Evolutionary conservation across 2,888 invertebrate species (phyloP), one percentile per base, ranked within the genome.

Genomic region (Brachyopa scutellaris): DNA sequence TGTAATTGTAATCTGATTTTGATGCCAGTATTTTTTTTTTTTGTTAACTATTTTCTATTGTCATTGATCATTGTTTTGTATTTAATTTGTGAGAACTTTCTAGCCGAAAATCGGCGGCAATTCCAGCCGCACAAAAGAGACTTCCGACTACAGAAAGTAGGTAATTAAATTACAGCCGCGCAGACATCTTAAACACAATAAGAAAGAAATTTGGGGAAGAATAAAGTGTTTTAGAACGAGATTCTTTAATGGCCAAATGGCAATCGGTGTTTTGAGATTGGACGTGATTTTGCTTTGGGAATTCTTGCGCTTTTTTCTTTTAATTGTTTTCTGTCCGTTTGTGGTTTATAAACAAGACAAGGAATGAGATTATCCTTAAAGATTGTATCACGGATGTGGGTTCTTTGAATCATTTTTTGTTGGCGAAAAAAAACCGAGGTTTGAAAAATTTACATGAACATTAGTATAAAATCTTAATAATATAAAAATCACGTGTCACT

Each of bases 361-460:
- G 31, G 13, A 45, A 72, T 79, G 79, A 79, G 61, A 66, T 79
- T 73, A 73, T 61, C 42, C 38, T 36, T 36, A 15, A 6, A 11
- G 57, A 78, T 78, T 78, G 33, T 49, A 66, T 64, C 72, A 72
- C 42, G 66, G 49, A 66, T 59, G 15, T 45, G 23, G 21, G 9
- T 3, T 45, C 33, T 62, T 49, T 17, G 9, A 57, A 42, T n/a
- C n/a, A n/a, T n/a, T n/a, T n/a, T n/a, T n/a, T n/a, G n/a, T n/a
- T n/a, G n/a, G n/a, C n/a, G n/a, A n/a, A n/a, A n/a, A n/a, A n/a
- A n/a, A n/a, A n/a, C n/a, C n/a, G n/a, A n/a, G n/a, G n/a, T n/a
- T n/a, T n/a, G n/a, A n/a, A n/a, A n/a, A n/a, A n/a, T n/a, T n/a
- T n/a, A n/a, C n/a, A n/a, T n/a, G n/a, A n/a, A n/a, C n/a, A n/a